These are phyloP conservation scores for Portevinia maculata DNA, from an alignment of 2,888 invertebrate species.

Conservation along the genomic window DNA sequence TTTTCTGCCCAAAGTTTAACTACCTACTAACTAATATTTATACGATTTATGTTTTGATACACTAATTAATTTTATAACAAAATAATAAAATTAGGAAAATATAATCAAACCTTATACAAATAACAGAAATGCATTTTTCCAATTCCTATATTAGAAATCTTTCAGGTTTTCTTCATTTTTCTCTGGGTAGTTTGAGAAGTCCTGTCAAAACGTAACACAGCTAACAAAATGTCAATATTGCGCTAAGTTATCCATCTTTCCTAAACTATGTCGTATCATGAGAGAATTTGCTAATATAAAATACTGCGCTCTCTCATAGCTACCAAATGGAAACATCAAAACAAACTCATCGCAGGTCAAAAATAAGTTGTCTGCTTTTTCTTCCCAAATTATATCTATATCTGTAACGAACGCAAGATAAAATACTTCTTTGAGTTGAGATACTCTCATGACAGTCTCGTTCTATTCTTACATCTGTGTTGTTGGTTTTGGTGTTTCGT, in stretches of 20 bases:
- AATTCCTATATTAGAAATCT: neutral
- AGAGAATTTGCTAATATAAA: constrained; percentile 28
- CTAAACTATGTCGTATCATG: neutral
- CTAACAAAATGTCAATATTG: no score
- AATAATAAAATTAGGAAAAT: no score
- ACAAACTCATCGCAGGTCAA: constrained; percentile 58
- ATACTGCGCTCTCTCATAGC: constrained; percentile 7
- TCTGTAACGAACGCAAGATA: constrained; percentile 12
- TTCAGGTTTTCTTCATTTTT: neutral
- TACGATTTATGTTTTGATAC: no score
- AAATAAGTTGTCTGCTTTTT: constrained; percentile 55
- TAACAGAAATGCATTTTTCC: no score
- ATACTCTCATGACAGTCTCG: constrained; percentile 51
- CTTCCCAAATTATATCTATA: constrained; percentile 17
- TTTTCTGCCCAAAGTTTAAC: no score
- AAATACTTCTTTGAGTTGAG: constrained; percentile 14
- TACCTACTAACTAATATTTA: no score
- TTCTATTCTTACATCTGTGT: constrained; percentile 22
- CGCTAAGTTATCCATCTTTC: no score
- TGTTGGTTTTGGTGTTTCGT: constrained; percentile 14
- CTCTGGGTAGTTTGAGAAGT: constrained; percentile 14
- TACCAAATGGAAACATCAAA: constrained; percentile 36
- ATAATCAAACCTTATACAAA: no score
- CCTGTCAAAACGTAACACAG: neutral
- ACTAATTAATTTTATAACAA: no score